phyloP scores from a whole-genome alignment of 64 coral and sea anemone species.

The Actinia equina region DNA sequence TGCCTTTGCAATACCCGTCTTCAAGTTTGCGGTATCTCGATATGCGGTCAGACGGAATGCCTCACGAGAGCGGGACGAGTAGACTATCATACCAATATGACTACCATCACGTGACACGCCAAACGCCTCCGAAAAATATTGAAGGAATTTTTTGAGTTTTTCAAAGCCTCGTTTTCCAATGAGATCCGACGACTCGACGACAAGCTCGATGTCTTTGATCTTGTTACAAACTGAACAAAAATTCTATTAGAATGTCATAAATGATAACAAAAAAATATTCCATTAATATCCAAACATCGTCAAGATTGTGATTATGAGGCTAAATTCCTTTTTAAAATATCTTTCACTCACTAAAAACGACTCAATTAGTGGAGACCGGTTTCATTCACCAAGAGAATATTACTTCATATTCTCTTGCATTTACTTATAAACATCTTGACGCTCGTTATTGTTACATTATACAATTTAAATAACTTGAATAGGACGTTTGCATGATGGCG shows the following conservation, averaged over 20 bases:
- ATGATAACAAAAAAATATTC: too few relatives aligned
- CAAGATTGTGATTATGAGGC: too few relatives aligned
- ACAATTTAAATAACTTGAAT: too few relatives aligned
- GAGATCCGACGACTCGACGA: slow-evolving; percentile 24
- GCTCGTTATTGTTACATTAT: too few relatives aligned
- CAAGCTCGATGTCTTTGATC: slow-evolving; percentile 36
- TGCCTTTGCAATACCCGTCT: slow-evolving; percentile 12
- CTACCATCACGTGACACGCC: slow-evolving; percentile 24
- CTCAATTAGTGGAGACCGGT: too few relatives aligned
- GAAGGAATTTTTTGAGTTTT: slow-evolving; percentile 33
- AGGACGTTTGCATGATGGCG: too few relatives aligned
- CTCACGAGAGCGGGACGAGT: neutral
- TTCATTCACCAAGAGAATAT: too few relatives aligned
- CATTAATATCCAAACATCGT: too few relatives aligned
- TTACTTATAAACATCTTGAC: too few relatives aligned
- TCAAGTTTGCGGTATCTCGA: neutral
- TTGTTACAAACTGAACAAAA: slow-evolving; percentile 44
- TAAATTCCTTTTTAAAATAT: too few relatives aligned
- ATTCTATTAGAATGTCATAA: neutral
- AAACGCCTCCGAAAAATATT: slow-evolving; percentile 37
- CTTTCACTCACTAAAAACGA: too few relatives aligned
- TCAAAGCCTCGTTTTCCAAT: slow-evolving; percentile 25
- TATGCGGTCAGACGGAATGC: slow-evolving; percentile 21
- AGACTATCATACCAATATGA: slow-evolving; percentile 37
- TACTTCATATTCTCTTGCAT: too few relatives aligned